Evolutionary conservation across 2,797 vertebrate genomes (phyloP).

Genomic region (Danionella dracula): DNA sequence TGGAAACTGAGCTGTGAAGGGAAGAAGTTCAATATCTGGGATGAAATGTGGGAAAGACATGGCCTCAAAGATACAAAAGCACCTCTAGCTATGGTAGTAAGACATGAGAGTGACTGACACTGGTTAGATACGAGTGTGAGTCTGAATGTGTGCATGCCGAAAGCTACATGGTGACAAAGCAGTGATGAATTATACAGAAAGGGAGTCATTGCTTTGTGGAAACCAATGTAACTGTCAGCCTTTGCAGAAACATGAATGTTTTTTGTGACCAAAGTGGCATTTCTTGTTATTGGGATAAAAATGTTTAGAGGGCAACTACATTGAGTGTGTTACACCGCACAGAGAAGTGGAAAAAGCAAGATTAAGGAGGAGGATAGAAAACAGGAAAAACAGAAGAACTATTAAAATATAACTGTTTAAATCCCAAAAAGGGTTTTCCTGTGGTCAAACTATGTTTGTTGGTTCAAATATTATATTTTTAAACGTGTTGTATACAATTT

Average conservation of each 20-base stretch:
- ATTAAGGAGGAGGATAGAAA: not conserved
- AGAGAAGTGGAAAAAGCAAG: slow-evolving; percentile 13
- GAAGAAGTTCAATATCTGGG: slow-evolving; percentile 32
- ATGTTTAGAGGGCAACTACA: slow-evolving; percentile 39
- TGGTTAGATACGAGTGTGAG: slow-evolving; percentile 33
- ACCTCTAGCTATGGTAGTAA: slow-evolving; percentile 39
- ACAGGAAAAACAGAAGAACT: not conserved
- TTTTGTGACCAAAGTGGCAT: slow-evolving; percentile 44
- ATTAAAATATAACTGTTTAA: too few species aligned
- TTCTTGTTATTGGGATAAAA: slow-evolving; percentile 49
- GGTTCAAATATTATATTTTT: too few species aligned
- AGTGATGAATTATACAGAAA: slow-evolving; percentile 49
- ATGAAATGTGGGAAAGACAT: slow-evolving; percentile 24
- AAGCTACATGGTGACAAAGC: slow-evolving; percentile 47
- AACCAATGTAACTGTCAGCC: slow-evolving; percentile 46
- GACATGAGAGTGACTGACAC: slow-evolving; percentile 43
- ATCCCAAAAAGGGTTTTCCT: too few species aligned
- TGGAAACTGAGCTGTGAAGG: slow-evolving; percentile 22
- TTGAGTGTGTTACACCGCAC: slow-evolving; percentile 11
- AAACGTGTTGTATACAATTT: too few species aligned
- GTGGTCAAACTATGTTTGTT: too few species aligned
- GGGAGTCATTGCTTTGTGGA: slow-evolving; percentile 48
- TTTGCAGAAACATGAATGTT: slow-evolving; percentile 46
- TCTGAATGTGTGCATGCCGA: slow-evolving; percentile 17
- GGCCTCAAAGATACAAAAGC: slow-evolving; percentile 42